Evolutionary conservation across 2,888 invertebrate genomes (phyloP).

Genomic region (Brassicogethes aeneus): DNA sequence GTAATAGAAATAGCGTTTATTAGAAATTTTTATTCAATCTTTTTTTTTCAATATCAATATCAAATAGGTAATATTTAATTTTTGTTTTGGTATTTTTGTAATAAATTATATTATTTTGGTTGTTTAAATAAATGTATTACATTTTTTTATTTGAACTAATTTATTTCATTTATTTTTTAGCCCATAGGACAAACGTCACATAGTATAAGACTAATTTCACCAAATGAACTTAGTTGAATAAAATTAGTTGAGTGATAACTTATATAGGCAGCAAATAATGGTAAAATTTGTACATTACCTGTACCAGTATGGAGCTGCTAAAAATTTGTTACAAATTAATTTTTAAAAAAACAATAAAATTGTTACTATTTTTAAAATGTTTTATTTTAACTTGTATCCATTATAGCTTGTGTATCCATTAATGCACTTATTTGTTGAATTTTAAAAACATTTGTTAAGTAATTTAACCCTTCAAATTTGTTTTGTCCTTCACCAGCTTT

Average conservation of each 20-base stretch:
- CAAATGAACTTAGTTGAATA: slow-evolving; percentile 2
- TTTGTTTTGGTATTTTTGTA: slow-evolving; percentile 1
- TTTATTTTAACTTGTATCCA: background rate
- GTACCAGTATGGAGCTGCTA: background rate
- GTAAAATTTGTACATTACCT: too few species aligned
- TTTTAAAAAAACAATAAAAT: slow-evolving; percentile 23
- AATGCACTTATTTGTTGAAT: slow-evolving; percentile 4
- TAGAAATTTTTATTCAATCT: too few species aligned
- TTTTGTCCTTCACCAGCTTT: slow-evolving; percentile 40
- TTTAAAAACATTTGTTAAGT: slow-evolving; percentile 18
- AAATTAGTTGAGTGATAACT: background rate
- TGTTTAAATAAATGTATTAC: too few species aligned
- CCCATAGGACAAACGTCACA: slow-evolving; percentile 35
- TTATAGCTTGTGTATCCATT: background rate
- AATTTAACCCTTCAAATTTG: slow-evolving; percentile 24
- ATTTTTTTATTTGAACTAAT: slow-evolving; percentile 5
- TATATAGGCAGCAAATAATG: too few species aligned
- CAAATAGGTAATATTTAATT: slow-evolving; percentile 2
- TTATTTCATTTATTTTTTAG: slow-evolving; percentile 25
- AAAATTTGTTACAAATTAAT: slow-evolving; percentile 10
- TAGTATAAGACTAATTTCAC: slow-evolving; percentile 18
- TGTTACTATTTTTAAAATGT: slow-evolving; percentile 16
- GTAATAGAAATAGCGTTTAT: too few species aligned
- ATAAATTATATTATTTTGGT: background rate
- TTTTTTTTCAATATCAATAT: slow-evolving; percentile 1